phyloP scores from a whole-genome alignment of 2,888 invertebrate genomes.

The Euclidia mi region DNA sequence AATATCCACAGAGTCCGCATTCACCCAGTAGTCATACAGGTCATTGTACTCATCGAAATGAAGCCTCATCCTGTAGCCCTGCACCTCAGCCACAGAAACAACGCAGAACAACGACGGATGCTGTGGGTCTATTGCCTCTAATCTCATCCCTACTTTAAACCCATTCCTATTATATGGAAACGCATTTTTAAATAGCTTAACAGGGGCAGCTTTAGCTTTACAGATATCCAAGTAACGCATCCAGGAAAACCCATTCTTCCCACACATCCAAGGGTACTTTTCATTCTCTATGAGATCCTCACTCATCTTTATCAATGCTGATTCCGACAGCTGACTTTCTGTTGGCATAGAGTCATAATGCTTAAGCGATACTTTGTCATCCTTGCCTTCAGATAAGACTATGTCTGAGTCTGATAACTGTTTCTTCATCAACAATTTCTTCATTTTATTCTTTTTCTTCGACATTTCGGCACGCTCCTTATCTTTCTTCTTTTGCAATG shows the following conservation, averaged over 20 bases:
- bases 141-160: conserved; percentile 95
- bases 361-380: conserved; percentile 66
- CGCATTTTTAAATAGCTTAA: conserved; percentile 94
- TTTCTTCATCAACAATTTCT: conserved; percentile 80
- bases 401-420: conserved; percentile 74
- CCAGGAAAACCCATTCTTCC: conserved; percentile 94
- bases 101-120: conserved; percentile 97
- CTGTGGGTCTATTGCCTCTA: conserved; percentile 98
- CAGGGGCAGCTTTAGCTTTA: conserved; percentile 93
- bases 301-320: conserved; percentile 69
- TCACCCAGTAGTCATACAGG: conserved; percentile 97
- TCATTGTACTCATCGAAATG: conserved; percentile 98
- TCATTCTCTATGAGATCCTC: conserved; percentile 79
- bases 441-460: conserved; percentile 83
- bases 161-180: conserved; percentile 94
- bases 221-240: conserved; percentile 93
- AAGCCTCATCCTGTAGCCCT: conserved; percentile 95
- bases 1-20: conserved; percentile 97
- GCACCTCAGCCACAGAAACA: conserved; percentile 94
- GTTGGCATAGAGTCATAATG: conserved; percentile 68
- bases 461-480: conserved; percentile 75
- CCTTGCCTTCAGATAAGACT: conserved; percentile 63
- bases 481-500: conserved; percentile 79
- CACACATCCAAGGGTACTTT: conserved; percentile 92
- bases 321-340: conserved; percentile 67